A percentile compares a stretch with the other conserved stretches of the same genome.
phyloP scores from a whole-genome alignment of 2,113 vertebrate species.

The Sisor rabdophorus region DNA sequence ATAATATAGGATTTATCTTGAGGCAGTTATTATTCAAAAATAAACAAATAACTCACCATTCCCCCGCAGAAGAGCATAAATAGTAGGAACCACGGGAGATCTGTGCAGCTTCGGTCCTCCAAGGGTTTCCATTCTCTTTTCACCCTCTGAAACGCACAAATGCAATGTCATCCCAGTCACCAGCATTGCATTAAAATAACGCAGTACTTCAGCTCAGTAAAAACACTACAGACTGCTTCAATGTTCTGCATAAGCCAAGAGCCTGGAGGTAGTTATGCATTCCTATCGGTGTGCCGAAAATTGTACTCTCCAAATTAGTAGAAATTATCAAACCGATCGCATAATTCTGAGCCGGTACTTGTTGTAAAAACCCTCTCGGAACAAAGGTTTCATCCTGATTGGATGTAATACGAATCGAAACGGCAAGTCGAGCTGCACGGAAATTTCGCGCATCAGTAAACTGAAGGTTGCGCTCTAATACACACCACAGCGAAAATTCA shows the following conservation, averaged over 20 bases:
- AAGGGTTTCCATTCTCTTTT: constrained; percentile 96
- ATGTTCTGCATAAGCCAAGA: not conserved
- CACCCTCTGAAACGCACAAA: constrained; percentile 76
- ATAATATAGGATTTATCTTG: not conserved
- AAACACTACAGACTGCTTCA: not conserved
- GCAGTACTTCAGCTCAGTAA: not conserved
- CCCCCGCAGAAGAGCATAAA: constrained; percentile 90
- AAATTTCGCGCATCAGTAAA: constrained; percentile 17
- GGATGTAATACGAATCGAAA: not conserved
- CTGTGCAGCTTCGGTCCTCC: constrained; percentile 95
- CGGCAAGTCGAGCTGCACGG: not conserved
- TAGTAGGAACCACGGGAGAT: constrained; percentile 92
- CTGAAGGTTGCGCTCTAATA: not conserved
- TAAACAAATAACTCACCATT: constrained; percentile 80
- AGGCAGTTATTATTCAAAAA: not conserved
- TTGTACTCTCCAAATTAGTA: not conserved
- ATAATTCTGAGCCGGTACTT: too few species aligned
- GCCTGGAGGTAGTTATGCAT: not conserved
- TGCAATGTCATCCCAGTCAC: constrained; percentile 30
- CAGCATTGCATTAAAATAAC: constrained; percentile 10
- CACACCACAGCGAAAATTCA: not conserved
- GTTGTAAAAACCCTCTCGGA: not conserved
- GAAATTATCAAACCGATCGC: not conserved
- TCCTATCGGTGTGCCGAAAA: not conserved
- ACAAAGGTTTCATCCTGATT: not conserved